These are phyloP conservation scores for Proisotoma minuta DNA, from an alignment of 2,888 invertebrate genomes.

Conservation along the genomic window DNA sequence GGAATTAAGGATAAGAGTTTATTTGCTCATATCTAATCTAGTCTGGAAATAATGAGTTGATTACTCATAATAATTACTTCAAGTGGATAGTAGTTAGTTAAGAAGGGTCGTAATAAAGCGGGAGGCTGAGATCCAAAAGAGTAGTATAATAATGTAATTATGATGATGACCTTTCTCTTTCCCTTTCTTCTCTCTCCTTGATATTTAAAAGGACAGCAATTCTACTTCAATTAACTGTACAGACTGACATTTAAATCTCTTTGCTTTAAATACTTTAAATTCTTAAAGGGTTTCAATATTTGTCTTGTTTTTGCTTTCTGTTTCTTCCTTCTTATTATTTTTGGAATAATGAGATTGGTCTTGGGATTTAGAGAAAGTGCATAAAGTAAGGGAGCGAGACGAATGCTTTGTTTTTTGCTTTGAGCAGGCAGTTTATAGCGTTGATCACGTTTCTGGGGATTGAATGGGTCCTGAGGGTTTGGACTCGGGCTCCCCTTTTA, in stretches of 20 bases:
- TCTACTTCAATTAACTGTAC: too few species aligned
- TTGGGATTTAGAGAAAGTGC: too few species aligned
- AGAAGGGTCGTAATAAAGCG: not conserved
- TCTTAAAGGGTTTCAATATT: not conserved
- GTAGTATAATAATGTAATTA: too few species aligned
- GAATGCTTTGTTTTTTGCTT: not conserved
- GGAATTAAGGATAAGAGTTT: too few species aligned
- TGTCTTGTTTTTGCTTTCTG: not conserved
- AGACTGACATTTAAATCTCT: too few species aligned
- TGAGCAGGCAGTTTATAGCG: slow-evolving; percentile 2
- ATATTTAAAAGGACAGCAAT: too few species aligned
- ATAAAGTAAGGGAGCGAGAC: not conserved
- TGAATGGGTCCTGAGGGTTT: not conserved
- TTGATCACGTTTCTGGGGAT: slow-evolving; percentile 2
- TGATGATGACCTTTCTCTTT: not conserved
- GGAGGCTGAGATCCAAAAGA: too few species aligned
- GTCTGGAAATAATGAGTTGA: not conserved
- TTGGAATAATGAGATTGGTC: not conserved
- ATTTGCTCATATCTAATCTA: not conserved
- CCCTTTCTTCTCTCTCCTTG: too few species aligned
- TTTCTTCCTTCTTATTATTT: too few species aligned
- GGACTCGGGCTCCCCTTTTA: not conserved
- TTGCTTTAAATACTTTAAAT: too few species aligned
- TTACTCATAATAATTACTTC: slow-evolving; percentile 1
- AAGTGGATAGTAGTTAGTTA: not conserved